These are phyloP conservation scores for Diphyllodes magnificus DNA, from an alignment of 2,113 vertebrate genomes.

Conservation along the genomic window DNA sequence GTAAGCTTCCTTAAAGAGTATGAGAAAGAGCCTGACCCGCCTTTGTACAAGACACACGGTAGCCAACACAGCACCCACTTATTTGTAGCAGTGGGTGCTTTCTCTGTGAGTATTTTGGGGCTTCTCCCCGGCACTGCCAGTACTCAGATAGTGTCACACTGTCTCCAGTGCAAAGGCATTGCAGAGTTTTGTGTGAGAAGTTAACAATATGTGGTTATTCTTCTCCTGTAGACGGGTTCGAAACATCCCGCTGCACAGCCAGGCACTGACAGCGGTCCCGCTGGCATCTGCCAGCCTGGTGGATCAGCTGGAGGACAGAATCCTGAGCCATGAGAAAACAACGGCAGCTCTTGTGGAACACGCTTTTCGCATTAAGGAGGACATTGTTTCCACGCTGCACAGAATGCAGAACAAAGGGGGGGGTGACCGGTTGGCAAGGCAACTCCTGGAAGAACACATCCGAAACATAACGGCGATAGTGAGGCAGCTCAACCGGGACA, in stretches of 20 bases:
- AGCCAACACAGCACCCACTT: not conserved
- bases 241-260: constrained; percentile 74
- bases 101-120: not conserved
- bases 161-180: not conserved
- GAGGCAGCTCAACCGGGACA: constrained; percentile 76
- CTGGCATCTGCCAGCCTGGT: constrained; percentile 67
- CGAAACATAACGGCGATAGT: constrained; percentile 78
- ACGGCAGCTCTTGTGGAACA: constrained; percentile 74
- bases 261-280: constrained; percentile 69
- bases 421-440: constrained; percentile 73
- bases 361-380: constrained; percentile 77
- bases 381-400: constrained; percentile 76
- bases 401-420: constrained; percentile 77
- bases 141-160: not conserved
- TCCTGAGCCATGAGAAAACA: constrained; percentile 77
- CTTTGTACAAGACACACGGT: not conserved
- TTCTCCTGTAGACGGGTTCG: constrained; percentile 61
- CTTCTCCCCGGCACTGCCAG: not conserved
- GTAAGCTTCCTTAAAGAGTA: not conserved
- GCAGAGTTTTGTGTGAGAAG: not conserved
- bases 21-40: not conserved
- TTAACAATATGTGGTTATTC: not conserved
- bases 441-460: constrained; percentile 79
- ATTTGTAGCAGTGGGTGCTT: not conserved
- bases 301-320: constrained; percentile 75